These are phyloP conservation scores for Thysanoteuthis rhombus DNA, from an alignment of 2,888 invertebrate genomes.

Conservation along the genomic window DNA sequence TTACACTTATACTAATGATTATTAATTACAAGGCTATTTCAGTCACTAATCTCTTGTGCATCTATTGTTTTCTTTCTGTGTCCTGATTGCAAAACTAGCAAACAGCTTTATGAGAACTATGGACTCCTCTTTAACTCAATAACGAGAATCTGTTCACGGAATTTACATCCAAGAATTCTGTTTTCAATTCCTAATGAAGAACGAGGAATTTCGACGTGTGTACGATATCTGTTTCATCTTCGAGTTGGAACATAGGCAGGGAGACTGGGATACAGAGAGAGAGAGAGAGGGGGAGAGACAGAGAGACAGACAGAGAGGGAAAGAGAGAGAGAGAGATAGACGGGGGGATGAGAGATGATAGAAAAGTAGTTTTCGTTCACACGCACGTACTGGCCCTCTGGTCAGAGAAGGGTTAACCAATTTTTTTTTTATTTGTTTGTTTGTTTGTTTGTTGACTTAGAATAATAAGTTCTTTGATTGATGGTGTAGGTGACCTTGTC, in stretches of 20 bases:
- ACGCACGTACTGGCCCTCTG: background rate
- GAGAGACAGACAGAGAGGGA: background rate
- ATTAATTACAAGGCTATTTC: too few species aligned
- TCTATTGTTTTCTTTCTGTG: too few species aligned
- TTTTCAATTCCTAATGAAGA: too few species aligned
- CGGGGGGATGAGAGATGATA: background rate
- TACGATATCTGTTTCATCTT: too few species aligned
- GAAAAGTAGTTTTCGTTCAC: background rate
- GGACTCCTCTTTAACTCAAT: too few species aligned
- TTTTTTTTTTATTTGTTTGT: background rate
- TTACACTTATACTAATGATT: too few species aligned
- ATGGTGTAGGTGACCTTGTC: background rate
- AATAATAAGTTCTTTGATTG: background rate
- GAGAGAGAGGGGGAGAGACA: background rate
- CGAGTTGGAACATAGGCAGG: background rate
- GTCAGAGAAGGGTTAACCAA: background rate
- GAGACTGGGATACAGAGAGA: background rate
- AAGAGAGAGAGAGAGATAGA: rapidly evolving
- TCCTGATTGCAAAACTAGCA: too few species aligned
- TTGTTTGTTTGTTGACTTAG: background rate
- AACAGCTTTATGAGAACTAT: too few species aligned
- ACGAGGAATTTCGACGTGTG: too few species aligned
- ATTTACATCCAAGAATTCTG: too few species aligned
- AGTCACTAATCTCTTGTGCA: too few species aligned
- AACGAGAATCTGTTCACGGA: too few species aligned